These are phyloP conservation scores for Andrena bucephala DNA, from an alignment of 2,888 invertebrate genomes.

Conservation along the genomic window DNA sequence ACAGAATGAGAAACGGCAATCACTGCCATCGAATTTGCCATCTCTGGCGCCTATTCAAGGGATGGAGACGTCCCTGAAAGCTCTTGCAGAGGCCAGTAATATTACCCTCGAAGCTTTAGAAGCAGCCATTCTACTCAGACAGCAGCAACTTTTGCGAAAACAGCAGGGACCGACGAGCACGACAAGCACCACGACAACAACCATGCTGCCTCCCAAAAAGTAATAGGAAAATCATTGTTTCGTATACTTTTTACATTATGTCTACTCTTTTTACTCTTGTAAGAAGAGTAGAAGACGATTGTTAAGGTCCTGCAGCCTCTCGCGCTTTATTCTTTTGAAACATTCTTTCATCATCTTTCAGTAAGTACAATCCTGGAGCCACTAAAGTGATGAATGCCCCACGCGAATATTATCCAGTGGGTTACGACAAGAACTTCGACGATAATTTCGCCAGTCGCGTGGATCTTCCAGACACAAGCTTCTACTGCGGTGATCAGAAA, in stretches of 20 bases:
- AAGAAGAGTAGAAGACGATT: too few relatives aligned
- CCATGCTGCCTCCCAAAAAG: slow-evolving; percentile 79
- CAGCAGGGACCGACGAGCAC: slow-evolving; percentile 86
- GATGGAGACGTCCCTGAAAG: slow-evolving; percentile 86
- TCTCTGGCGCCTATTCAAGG: slow-evolving; percentile 79
- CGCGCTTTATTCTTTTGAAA: too few relatives aligned
- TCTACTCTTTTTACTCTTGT: too few relatives aligned
- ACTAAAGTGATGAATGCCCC: slow-evolving; percentile 95
- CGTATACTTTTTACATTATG: neutral
- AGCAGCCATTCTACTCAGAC: slow-evolving; percentile 90
- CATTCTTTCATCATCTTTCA: slow-evolving; percentile 23
- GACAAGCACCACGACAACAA: slow-evolving; percentile 84
- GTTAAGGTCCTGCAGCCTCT: too few relatives aligned
- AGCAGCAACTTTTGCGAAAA: slow-evolving; percentile 89
- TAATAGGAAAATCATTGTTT: slow-evolving; percentile 47
- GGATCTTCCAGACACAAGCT: slow-evolving; percentile 93
- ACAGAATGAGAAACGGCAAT: slow-evolving; percentile 76
- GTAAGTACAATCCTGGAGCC: slow-evolving; percentile 78
- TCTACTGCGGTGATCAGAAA: slow-evolving; percentile 95
- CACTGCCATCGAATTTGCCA: slow-evolving; percentile 70
- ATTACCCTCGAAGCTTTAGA: slow-evolving; percentile 92
- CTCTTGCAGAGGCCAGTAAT: slow-evolving; percentile 90
- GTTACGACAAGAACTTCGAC: slow-evolving; percentile 95
- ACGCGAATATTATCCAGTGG: slow-evolving; percentile 94
- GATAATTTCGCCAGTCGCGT: slow-evolving; percentile 94